Base-by-base conservation (phyloP, 2,797 vertebrate species). In the Xiphorhynchus erythropygius region DNA sequence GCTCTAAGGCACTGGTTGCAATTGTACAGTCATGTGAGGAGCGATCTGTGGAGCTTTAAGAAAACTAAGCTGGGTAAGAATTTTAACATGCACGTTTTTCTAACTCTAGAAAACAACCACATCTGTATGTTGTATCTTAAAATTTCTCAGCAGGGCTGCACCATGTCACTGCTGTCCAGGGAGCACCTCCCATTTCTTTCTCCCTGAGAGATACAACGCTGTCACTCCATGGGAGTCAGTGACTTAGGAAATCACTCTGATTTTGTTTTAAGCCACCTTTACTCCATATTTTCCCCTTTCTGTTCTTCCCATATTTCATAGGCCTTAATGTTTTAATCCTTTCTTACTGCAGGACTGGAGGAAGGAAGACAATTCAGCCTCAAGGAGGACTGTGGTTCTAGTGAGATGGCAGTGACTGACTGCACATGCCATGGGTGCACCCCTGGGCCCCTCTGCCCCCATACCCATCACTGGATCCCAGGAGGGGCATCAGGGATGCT, bases 331-430 rank as follows among this genome's bases (percentile, higher is more conserved):
- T 86, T 93, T 30, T 71, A 81, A 96, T 96, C 79, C 91, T 96
- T 89, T 96, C 87, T 95, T 56, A 28, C 89, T 93, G 46, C 95
- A 97, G 96, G 96, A 78, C 16, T 70, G 92, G 82, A 92, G 82
- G 65, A 92, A 90, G 59, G 80, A 96, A 39, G 87, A 89, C 69
- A 52, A 9, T 70, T 77, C 82, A 69, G 73, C 93, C 80, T 53
- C 82, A 10, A 68, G 94, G 53, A 78, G 69, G 52, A 59, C 65
- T 53, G 59, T 89, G 87, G 22, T 30, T 37, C 55, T 90, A 87
- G 73, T 46, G 88, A 18, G 42, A 12, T 57, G 86, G 71, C 92
- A 84, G 64, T 64, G 90, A 60, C 53, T 32, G 86, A 27, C 49
- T 3, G 10, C 13, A 0, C 30, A 0, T 62, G 81, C 59, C 59